phyloP scores from a whole-genome alignment of 2,888 invertebrate species.

The Megastigmus dorsalis region DNA sequence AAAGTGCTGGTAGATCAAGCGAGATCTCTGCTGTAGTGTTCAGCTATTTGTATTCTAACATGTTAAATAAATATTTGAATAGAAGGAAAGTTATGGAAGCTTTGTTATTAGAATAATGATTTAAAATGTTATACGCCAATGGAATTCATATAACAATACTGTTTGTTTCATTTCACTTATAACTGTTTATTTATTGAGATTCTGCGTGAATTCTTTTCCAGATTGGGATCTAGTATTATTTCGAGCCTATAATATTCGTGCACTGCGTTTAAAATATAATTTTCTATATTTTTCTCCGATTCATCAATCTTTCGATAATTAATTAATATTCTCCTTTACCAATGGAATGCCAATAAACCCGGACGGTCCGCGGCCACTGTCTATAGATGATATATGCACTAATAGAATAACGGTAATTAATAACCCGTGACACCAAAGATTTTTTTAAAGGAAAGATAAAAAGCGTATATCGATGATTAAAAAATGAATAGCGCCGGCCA shows the following conservation, averaged over 20 bases:
- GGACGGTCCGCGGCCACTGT: constrained; percentile 19
- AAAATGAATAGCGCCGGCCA: background rate
- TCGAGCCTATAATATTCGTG: background rate
- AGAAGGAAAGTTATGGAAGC: too few species aligned
- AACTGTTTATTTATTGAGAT: background rate
- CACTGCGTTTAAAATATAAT: constrained; percentile 17
- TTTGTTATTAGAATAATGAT: too few species aligned
- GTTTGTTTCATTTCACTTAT: too few species aligned
- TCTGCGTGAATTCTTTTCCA: background rate
- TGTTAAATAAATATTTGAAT: too few species aligned
- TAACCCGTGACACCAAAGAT: constrained; percentile 32
- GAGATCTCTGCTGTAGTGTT: too few species aligned
- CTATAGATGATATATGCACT: constrained; percentile 40
- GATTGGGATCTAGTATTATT: background rate
- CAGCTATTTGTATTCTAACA: too few species aligned
- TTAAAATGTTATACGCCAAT: too few species aligned
- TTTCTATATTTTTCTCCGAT: constrained; percentile 38
- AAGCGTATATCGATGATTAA: background rate
- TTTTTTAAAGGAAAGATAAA: constrained; percentile 25
- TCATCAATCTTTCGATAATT: constrained; percentile 50
- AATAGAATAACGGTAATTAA: constrained; percentile 50
- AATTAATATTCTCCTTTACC: constrained; percentile 47
- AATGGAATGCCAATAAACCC: constrained; percentile 51
- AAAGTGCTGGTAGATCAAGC: too few species aligned
- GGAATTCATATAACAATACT: too few species aligned